Evolutionary conservation across 1,140 invertebrate genomes (phyloP).

Genomic region (Neelides sp.): DNA sequence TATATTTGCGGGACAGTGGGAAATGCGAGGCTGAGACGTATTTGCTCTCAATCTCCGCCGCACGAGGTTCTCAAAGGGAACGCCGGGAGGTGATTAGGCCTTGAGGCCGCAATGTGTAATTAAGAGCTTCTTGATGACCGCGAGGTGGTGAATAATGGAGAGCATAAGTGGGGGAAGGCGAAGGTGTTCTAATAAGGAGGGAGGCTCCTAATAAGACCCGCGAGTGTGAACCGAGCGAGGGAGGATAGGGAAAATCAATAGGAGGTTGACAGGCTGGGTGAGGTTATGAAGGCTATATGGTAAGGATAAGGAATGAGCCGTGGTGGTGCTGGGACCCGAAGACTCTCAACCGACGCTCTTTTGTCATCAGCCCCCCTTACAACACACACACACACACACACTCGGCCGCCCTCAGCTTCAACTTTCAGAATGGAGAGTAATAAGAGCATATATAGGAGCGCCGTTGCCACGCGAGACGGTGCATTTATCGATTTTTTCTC

Average conservation of each 20-base stretch:
- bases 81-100: too few species aligned
- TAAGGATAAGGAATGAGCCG: conserved; percentile 18
- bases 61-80: too few species aligned
- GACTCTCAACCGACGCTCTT: conserved; percentile 20
- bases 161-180: too few species aligned
- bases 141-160: too few species aligned
- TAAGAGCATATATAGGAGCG: neutral
- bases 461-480: conserved; percentile 28
- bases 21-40: neutral
- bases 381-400: too few species aligned
- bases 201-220: neutral
- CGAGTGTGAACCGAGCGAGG: conserved; percentile 3
- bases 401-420: too few species aligned
- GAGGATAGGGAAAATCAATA: conserved; percentile 21
- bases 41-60: neutral
- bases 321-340: too few species aligned
- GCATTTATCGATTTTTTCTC: conserved; percentile 27
- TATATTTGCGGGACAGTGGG: neutral
- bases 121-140: too few species aligned
- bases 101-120: too few species aligned
- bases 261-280: conserved; percentile 26
- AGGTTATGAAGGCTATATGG: neutral
- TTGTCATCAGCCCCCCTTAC: conserved; percentile 24
- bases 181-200: neutral
- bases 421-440: too few species aligned